These are phyloP conservation scores for Malurus elegans DNA, from an alignment of 2,113 vertebrate species.

Conservation along the genomic window DNA sequence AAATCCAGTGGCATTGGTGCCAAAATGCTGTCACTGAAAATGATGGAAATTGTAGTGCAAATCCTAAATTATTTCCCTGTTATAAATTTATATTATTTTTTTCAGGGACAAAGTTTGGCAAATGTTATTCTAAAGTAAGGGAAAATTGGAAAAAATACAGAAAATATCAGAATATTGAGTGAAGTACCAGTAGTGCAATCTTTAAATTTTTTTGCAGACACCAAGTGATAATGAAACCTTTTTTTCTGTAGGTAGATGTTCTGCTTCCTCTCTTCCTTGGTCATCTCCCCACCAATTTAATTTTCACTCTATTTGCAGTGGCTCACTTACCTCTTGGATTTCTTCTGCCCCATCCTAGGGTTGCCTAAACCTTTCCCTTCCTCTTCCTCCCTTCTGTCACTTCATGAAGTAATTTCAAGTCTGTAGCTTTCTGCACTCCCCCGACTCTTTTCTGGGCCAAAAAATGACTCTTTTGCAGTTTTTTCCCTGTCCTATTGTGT, in stretches of 20 bases:
- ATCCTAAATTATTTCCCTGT: neutral
- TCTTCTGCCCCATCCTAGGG: neutral
- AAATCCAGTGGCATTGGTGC: neutral
- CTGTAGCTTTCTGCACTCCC: neutral
- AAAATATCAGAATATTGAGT: neutral
- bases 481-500: neutral
- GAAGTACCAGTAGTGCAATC: neutral
- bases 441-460: neutral
- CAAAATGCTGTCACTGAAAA: neutral
- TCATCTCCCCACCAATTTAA: neutral
- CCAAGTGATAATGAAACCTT: neutral
- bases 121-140: neutral
- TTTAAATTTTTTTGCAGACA: neutral
- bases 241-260: neutral
- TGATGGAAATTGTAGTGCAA: neutral
- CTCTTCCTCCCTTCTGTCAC: neutral
- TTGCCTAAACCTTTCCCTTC: neutral
- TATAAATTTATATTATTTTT: neutral
- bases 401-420: neutral
- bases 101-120: neutral
- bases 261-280: neutral
- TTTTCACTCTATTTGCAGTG: accelerated
- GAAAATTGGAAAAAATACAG: neutral
- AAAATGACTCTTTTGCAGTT: neutral
- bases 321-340: neutral